Conservation (phyloP, 2,888 invertebrate species). For the Ophion ventricosus region DNA sequence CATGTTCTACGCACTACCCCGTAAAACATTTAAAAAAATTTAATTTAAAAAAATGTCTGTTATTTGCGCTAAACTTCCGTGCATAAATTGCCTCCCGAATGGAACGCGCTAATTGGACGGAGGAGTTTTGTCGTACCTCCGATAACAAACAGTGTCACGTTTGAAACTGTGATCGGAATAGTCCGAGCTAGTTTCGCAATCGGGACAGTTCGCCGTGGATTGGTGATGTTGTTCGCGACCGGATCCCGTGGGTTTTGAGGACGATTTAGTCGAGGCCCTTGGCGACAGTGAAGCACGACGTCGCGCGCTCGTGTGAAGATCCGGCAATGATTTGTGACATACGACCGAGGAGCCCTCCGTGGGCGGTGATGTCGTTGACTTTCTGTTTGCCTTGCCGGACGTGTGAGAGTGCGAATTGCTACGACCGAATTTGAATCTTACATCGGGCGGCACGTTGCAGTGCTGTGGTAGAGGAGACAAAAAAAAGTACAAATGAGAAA, state of each 20-base stretch:
- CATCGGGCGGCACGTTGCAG: constrained; percentile 73
- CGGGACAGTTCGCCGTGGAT: constrained; percentile 77
- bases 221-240: constrained; percentile 74
- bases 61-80: too few relatives aligned
- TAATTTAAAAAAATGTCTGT: too few relatives aligned
- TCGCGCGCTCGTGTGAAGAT: constrained; percentile 86
- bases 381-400: constrained; percentile 75
- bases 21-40: too few relatives aligned
- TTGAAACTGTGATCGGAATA: constrained; percentile 82
- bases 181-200: constrained; percentile 82
- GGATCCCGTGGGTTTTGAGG: constrained; percentile 70
- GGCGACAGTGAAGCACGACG: constrained; percentile 81
- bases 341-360: constrained; percentile 78
- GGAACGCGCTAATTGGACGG: background rate
- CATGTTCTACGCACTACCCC: too few relatives aligned
- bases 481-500: background rate
- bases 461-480: constrained; percentile 69
- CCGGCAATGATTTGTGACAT: constrained; percentile 93
- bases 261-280: constrained; percentile 79
- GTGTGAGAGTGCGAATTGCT: constrained; percentile 81
- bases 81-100: too few relatives aligned
- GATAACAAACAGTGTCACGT: constrained; percentile 79
- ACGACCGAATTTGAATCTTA: constrained; percentile 81
- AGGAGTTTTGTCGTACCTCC: constrained; percentile 74
- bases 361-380: constrained; percentile 76